phyloP scores from a whole-genome alignment of 2,113 vertebrate species.

The Strix uralensis region DNA sequence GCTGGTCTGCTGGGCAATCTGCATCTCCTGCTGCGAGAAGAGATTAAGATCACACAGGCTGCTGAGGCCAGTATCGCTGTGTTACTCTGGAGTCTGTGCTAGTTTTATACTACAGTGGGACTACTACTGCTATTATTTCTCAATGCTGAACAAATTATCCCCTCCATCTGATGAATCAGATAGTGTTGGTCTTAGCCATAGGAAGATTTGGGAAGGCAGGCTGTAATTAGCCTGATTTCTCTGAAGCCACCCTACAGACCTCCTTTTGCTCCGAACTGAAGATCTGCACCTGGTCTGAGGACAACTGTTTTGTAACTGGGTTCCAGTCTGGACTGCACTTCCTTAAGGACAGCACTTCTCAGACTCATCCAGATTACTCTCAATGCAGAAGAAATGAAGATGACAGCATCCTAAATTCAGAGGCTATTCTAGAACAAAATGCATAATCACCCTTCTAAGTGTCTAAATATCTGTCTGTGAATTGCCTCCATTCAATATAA shows the following conservation, averaged over 20 bases:
- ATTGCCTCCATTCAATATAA: accelerated
- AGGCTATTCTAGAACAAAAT: not conserved
- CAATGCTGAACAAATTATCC: not conserved
- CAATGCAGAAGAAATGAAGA: not conserved
- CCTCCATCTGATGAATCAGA: not conserved
- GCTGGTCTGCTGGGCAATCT: not conserved
- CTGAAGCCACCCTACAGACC: not conserved
- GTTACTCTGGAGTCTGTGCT: too few relatives aligned
- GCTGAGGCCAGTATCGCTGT: not conserved
- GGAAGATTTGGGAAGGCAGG: not conserved
- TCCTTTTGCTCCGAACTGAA: not conserved
- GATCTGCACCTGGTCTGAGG: not conserved
- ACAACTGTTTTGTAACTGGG: not conserved
- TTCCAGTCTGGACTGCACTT: not conserved
- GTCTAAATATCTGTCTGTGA: not conserved
- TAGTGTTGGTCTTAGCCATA: not conserved
- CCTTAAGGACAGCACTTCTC: not conserved
- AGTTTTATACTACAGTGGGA: not conserved
- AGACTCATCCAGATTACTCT: not conserved
- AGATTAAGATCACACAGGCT: not conserved
- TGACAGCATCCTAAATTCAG: not conserved
- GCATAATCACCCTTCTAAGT: not conserved
- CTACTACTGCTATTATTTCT: not conserved
- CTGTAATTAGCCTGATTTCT: not conserved
- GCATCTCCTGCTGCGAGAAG: not conserved